Evolutionary conservation across 2,797 vertebrate species (phyloP).

Genomic region (Enteromius afrohamiltoni): DNA sequence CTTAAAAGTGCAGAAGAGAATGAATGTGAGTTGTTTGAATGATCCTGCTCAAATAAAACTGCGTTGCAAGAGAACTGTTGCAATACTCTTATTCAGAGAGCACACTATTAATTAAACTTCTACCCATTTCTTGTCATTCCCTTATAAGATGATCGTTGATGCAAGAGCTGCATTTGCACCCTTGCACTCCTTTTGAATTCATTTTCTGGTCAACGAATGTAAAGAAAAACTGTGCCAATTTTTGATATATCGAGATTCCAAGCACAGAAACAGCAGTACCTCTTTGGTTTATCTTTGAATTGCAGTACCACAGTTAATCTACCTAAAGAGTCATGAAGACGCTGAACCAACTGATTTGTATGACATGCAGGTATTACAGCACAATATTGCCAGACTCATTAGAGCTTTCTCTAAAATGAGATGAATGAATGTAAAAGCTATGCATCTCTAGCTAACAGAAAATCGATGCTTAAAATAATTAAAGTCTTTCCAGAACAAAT

Average conservation of each 20-base stretch:
- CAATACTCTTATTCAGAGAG: neutral
- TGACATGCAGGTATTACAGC: slow-evolving; percentile 18
- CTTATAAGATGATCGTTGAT: slow-evolving; percentile 19
- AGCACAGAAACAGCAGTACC: slow-evolving; percentile 45
- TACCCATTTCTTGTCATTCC: neutral
- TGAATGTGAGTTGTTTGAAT: neutral
- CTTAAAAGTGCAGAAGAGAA: slow-evolving; percentile 34
- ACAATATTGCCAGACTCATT: slow-evolving; percentile 4
- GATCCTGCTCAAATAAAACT: neutral
- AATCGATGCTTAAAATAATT: neutral
- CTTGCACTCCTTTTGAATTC: neutral
- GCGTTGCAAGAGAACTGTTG: neutral
- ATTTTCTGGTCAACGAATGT: neutral
- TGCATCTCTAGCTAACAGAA: neutral
- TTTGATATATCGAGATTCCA: slow-evolving; percentile 14
- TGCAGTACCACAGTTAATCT: slow-evolving; percentile 37
- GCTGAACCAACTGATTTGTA: neutral
- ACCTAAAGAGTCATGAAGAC: slow-evolving; percentile 12
- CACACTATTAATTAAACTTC: slow-evolving; percentile 20
- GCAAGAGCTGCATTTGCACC: slow-evolving; percentile 19
- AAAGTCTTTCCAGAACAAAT: neutral
- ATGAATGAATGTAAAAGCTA: slow-evolving; percentile 9
- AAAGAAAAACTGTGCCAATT: slow-evolving; percentile 13
- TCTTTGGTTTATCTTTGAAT: slow-evolving; percentile 63
- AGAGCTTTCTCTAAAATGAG: slow-evolving; percentile 12